phyloP scores from a whole-genome alignment of 2,797 vertebrate genomes.

The Synaphobranchus kaupii region DNA sequence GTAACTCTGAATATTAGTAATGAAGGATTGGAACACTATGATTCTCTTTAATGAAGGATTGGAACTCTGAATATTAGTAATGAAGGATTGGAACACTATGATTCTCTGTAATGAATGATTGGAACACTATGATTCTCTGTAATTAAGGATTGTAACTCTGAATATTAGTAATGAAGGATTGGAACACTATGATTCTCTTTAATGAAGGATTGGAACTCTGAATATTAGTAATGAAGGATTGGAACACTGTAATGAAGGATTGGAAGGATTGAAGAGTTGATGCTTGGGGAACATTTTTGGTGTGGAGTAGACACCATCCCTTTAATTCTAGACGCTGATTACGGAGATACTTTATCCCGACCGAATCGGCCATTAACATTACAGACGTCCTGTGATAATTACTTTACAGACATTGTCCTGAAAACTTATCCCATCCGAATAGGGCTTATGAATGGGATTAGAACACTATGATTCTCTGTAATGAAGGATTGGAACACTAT shows the following conservation, averaged over 20 bases:
- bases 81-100: too few species aligned
- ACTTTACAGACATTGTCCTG: too few species aligned
- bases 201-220: not conserved
- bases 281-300: too few species aligned
- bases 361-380: too few species aligned
- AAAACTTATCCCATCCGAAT: too few species aligned
- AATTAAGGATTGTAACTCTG: not conserved
- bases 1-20: not conserved
- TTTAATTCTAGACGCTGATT: too few species aligned
- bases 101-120: not conserved
- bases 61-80: not conserved
- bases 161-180: not conserved
- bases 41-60: not conserved
- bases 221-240: not conserved
- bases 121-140: not conserved
- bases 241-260: not conserved
- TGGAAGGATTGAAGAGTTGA: too few species aligned
- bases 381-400: too few species aligned
- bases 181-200: not conserved
- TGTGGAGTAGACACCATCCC: too few species aligned
- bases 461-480: not conserved
- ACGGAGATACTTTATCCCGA: too few species aligned
- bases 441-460: too few species aligned
- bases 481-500: not conserved
- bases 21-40: not conserved